phyloP scores from a whole-genome alignment of 2,113 vertebrate genomes.

The Riparia riparia region DNA sequence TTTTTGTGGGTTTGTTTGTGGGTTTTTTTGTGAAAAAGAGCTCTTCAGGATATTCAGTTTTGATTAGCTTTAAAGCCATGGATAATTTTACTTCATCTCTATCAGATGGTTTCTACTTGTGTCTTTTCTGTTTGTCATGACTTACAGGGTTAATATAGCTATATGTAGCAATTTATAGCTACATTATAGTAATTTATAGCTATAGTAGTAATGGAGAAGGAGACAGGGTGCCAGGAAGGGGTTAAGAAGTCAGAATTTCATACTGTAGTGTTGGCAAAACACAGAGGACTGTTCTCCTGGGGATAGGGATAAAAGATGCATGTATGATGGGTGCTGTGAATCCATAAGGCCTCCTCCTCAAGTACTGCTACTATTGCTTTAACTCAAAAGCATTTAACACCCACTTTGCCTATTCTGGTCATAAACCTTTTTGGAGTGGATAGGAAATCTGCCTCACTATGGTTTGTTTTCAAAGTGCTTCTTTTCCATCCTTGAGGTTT shows the following conservation, averaged over 20 bases:
- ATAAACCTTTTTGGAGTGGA: constrained; percentile 50
- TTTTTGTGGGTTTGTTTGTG: neutral
- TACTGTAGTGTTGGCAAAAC: neutral
- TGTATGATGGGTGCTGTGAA: neutral
- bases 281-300: neutral
- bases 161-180: neutral
- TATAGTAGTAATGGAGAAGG: neutral
- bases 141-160: neutral
- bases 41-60: neutral
- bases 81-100: neutral
- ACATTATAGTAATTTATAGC: neutral
- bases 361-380: constrained; percentile 35
- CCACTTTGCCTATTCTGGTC: constrained; percentile 75
- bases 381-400: constrained; percentile 32
- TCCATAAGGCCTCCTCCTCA: neutral
- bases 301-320: neutral
- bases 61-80: neutral
- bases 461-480: constrained; percentile 18
- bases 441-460: constrained; percentile 22
- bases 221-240: neutral
- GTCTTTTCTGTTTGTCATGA: neutral
- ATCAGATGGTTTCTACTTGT: neutral
- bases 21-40: neutral
- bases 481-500: constrained; percentile 58
- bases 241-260: neutral